Conservation (phyloP, 2,888 invertebrate species). For the Chaitophorus viminalis region DNA sequence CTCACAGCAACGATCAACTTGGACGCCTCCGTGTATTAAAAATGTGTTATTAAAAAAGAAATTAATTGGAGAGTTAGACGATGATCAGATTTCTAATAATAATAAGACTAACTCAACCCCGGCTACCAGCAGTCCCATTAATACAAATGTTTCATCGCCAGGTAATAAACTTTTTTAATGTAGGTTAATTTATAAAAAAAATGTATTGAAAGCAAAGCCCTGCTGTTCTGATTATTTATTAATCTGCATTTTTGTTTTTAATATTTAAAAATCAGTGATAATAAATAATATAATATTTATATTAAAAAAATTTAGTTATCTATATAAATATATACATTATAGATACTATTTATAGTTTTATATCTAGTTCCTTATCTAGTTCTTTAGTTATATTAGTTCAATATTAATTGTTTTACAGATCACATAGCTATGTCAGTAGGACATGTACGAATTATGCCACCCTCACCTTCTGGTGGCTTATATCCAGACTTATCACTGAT, state of each 20-base stretch:
- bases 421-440: neutral
- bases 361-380: no score
- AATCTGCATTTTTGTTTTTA: neutral
- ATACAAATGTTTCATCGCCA: neutral
- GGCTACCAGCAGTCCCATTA: neutral
- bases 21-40: slow-evolving; percentile 42
- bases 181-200: neutral
- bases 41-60: slow-evolving; percentile 39
- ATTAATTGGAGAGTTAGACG: neutral
- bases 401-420: slow-evolving; percentile 1
- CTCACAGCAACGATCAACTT: neutral
- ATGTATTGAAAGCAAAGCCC: no score
- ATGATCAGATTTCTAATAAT: neutral
- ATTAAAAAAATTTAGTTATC: neutral
- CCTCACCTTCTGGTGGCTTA: neutral
- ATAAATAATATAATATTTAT: neutral
- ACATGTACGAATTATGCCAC: neutral
- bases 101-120: neutral
- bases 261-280: neutral
- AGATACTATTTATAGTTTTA: no score
- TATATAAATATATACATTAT: no score
- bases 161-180: slow-evolving; percentile 14
- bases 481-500: slow-evolving; percentile 31
- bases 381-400: no score
- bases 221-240: neutral